Percentiles rank a stretch among this genome's conserved stretches.
Evolutionary conservation across 2,888 invertebrate genomes (phyloP).

Genomic region (Laothoe populi): DNA sequence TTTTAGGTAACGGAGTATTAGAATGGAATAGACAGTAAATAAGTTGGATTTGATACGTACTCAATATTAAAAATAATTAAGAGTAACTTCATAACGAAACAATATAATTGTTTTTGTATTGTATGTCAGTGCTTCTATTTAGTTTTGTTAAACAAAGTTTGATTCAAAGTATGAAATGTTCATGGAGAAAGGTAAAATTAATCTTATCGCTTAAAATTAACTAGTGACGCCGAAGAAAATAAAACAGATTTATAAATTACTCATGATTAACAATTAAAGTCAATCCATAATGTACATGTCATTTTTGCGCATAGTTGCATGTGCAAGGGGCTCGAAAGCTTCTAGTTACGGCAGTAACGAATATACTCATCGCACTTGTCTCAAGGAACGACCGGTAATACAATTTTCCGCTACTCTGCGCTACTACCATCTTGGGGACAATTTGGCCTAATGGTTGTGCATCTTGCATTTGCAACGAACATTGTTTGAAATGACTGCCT

Average conservation of each 20-base stretch:
- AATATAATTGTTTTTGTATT: no score
- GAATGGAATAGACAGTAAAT: no score
- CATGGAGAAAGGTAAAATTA: neutral
- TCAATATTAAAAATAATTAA: no score
- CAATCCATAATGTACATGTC: neutral
- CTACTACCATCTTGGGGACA: conserved; percentile 78
- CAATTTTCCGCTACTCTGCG: conserved; percentile 72
- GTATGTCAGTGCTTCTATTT: neutral
- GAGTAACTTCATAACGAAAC: no score
- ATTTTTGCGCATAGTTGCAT: conserved; percentile 45
- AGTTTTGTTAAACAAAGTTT: no score
- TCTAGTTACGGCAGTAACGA: conserved; percentile 66
- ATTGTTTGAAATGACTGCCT: conserved; percentile 69
- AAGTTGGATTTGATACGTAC: no score
- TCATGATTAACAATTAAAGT: neutral
- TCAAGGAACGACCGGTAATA: conserved; percentile 71
- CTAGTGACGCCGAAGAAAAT: no score
- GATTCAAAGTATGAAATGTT: neutral
- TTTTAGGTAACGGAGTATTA: conserved; percentile 39
- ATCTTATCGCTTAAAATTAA: no score
- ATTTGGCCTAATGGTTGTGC: conserved; percentile 73
- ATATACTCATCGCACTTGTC: conserved; percentile 72
- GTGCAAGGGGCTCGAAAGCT: conserved; percentile 59
- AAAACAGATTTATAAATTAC: neutral
- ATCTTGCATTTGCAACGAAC: conserved; percentile 54